These are phyloP conservation scores for Pimephales promelas DNA, from an alignment of 2,113 vertebrate genomes.

Conservation along the genomic window DNA sequence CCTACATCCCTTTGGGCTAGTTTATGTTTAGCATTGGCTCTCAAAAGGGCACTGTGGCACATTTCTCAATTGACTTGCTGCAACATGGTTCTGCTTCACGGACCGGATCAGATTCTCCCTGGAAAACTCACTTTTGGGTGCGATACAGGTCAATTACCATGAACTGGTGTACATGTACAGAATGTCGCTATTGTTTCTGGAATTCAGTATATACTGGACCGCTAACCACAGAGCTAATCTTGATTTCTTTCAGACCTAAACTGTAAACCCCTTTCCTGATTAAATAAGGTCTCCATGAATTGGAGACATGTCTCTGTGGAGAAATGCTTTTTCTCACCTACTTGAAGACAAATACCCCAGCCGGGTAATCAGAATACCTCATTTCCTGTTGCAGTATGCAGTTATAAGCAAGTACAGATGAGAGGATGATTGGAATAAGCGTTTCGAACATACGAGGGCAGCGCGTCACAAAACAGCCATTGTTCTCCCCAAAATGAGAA, in stretches of 20 bases:
- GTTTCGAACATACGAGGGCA: slow-evolving; percentile 65
- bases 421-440: slow-evolving; percentile 75
- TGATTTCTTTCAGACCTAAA: slow-evolving; percentile 41
- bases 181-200: slow-evolving; percentile 40
- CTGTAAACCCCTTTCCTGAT: slow-evolving; percentile 36
- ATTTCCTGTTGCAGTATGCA: slow-evolving; percentile 73
- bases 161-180: slow-evolving; percentile 6
- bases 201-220: slow-evolving; percentile 16
- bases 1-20: slow-evolving; percentile 38
- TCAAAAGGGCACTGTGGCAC: slow-evolving; percentile 12
- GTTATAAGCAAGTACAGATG: slow-evolving; percentile 72
- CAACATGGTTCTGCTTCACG: slow-evolving; percentile 35
- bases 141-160: not conserved
- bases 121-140: slow-evolving; percentile 31
- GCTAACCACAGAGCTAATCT: slow-evolving; percentile 29
- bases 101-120: slow-evolving; percentile 47
- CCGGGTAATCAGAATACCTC: slow-evolving; percentile 75
- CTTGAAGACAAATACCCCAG: slow-evolving; percentile 71
- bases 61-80: slow-evolving; percentile 34
- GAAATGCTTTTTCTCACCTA: slow-evolving; percentile 69
- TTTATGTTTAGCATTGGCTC: slow-evolving; percentile 16
- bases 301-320: slow-evolving; percentile 34
- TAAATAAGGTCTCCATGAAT: slow-evolving; percentile 6
- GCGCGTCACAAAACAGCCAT: slow-evolving; percentile 70
- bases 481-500: slow-evolving; percentile 65